phyloP scores from a whole-genome alignment of 2,888 invertebrate genomes.

The Tolmerus cingulatus region DNA sequence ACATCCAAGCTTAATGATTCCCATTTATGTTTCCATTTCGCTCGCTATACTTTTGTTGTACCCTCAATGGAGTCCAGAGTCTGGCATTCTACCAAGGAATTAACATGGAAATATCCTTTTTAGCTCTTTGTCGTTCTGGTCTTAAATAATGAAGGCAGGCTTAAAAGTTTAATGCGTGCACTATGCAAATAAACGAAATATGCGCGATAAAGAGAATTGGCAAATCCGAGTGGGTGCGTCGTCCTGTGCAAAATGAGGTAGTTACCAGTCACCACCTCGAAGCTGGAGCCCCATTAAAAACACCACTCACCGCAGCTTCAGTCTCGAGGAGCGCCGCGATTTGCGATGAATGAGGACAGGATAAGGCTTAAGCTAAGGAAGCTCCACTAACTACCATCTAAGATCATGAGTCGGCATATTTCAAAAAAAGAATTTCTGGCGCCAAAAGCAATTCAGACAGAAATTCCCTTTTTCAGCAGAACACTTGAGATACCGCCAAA shows the following conservation, averaged over 20 bases:
- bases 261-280: background rate
- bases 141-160: constrained; percentile 9
- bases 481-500: background rate
- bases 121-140: background rate
- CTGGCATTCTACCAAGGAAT: background rate
- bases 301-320: background rate
- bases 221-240: background rate
- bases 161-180: constrained; percentile 29
- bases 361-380: background rate
- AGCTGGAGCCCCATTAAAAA: background rate
- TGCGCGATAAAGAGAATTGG: background rate
- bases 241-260: background rate
- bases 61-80: background rate
- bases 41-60: constrained; percentile 16
- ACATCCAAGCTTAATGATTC: constrained; percentile 31
- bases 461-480: background rate
- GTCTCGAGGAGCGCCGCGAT: background rate
- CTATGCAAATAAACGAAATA: constrained; percentile 14
- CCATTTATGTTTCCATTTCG: constrained; percentile 29
- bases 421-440: background rate
- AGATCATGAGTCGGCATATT: background rate
- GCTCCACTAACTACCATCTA: background rate
- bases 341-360: background rate
- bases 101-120: constrained; percentile 11
- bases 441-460: background rate